A percentile compares a stretch with the other conserved stretches of the same genome.
Evolutionary conservation across 2,888 invertebrate species (phyloP).

Genomic region (Andrena dorsata): DNA sequence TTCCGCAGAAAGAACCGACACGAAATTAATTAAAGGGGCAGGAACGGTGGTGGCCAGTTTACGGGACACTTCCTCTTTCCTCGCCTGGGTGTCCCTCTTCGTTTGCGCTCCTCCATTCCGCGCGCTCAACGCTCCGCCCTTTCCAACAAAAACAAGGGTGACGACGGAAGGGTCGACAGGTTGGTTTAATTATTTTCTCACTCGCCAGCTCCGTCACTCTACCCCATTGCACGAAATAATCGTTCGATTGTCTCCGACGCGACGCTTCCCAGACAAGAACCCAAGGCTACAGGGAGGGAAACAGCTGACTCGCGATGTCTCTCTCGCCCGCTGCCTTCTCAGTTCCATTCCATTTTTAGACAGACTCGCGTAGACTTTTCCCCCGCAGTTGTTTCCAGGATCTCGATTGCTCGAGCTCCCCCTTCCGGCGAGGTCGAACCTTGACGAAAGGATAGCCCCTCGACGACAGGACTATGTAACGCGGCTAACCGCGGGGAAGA

Average conservation of each 20-base stretch:
- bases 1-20: slow-evolving; percentile 27
- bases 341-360: slow-evolving; percentile 4
- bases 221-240: not conserved
- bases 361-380: slow-evolving; percentile 25
- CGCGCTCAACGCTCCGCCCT: slow-evolving; percentile 6
- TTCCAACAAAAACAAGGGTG: slow-evolving; percentile 8
- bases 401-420: not conserved
- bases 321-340: too few relatives aligned
- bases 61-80: slow-evolving; percentile 11
- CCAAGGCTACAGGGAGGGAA: not conserved
- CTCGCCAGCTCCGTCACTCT: slow-evolving; percentile 10
- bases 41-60: slow-evolving; percentile 32
- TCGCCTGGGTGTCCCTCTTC: not conserved
- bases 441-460: not conserved
- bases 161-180: slow-evolving; percentile 20
- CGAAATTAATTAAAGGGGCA: slow-evolving; percentile 59
- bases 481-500: not conserved
- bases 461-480: not conserved
- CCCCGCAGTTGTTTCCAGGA: not conserved
- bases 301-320: not conserved
- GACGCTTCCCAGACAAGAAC: not conserved
- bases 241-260: not conserved
- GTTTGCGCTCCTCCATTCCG: not conserved
- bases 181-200: slow-evolving; percentile 41
- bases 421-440: not conserved